Percentiles rank a stretch among this genome's conserved stretches.
Conservation (phyloP, 1,140 invertebrate species). For the Calephelis nemesis region DNA sequence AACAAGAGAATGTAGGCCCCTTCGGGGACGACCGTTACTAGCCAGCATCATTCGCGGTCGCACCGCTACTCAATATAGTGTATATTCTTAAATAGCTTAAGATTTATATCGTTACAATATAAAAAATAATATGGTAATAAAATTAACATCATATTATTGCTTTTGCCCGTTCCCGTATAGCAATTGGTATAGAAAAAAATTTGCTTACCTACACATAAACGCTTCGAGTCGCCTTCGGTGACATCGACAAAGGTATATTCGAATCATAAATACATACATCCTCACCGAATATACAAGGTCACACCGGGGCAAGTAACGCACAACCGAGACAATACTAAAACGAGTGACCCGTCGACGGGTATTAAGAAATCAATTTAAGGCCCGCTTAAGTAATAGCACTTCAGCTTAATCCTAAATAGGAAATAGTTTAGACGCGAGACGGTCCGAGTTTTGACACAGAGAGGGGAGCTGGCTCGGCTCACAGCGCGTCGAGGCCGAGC, state of each 20-base stretch:
- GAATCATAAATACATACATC: constrained; percentile 44
- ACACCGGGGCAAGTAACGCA: constrained; percentile 76
- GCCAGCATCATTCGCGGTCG: constrained; percentile 76
- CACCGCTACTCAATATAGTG: constrained; percentile 72
- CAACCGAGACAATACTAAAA: constrained; percentile 78
- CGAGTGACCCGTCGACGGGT: constrained; percentile 51
- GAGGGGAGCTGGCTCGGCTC: constrained; percentile 37
- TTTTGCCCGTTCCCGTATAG: constrained; percentile 79
- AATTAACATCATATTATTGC: constrained; percentile 79
- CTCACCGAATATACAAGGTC: constrained; percentile 58
- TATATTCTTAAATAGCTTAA: constrained; percentile 75
- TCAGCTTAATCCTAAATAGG: constrained; percentile 75
- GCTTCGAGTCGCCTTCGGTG: constrained; percentile 59
- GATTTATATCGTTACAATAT: constrained; percentile 74
- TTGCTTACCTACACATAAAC: constrained; percentile 64
- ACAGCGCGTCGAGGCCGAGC: constrained; percentile 66
- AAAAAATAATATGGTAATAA: constrained; percentile 79
- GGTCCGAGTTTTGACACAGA: constrained; percentile 38
- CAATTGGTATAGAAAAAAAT: constrained; percentile 78
- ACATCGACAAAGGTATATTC: constrained; percentile 54
- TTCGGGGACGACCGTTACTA: constrained; percentile 54
- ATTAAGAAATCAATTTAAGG: constrained; percentile 54
- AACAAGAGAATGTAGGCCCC: constrained; percentile 63
- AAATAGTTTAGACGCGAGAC: constrained; percentile 59
- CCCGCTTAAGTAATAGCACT: constrained; percentile 77